Conservation (phyloP, 2,888 invertebrate genomes). For the Orthonevra nobilis region DNA sequence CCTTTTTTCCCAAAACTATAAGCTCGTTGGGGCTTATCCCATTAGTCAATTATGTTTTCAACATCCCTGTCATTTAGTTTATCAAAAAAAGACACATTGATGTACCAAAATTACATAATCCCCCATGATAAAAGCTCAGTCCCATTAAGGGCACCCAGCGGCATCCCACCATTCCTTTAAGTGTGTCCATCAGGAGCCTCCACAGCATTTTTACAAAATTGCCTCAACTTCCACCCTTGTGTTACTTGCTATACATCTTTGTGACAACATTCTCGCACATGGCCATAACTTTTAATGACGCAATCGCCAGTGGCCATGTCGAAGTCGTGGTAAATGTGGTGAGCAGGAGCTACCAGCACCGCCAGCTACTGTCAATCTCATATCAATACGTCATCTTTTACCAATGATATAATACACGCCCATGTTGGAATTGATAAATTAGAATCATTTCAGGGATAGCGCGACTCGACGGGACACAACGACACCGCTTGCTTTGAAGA, state of each 20-base stretch:
- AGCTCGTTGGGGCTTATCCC: slow-evolving; percentile 32
- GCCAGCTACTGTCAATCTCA: slow-evolving; percentile 64
- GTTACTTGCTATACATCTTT: slow-evolving; percentile 40
- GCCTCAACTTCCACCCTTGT: background rate
- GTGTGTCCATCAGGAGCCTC: slow-evolving; percentile 34
- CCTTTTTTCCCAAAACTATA: slow-evolving; percentile 1
- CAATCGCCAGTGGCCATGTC: slow-evolving; percentile 47
- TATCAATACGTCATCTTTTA: slow-evolving; percentile 67
- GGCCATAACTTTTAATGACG: slow-evolving; percentile 67
- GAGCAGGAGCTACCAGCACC: slow-evolving; percentile 21
- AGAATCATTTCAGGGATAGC: slow-evolving; percentile 24
- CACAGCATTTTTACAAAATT: too few species aligned
- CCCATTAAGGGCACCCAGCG: slow-evolving; percentile 50
- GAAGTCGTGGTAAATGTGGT: background rate
- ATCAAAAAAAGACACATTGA: slow-evolving; percentile 39
- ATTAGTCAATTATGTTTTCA: slow-evolving; percentile 6
- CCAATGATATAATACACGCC: slow-evolving; percentile 65
- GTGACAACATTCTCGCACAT: slow-evolving; percentile 64
- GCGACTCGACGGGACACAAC: background rate
- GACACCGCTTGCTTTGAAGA: slow-evolving; percentile 48
- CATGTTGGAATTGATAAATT: slow-evolving; percentile 67
- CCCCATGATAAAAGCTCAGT: slow-evolving; percentile 30
- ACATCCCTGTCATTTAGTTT: slow-evolving; percentile 22
- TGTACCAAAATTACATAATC: too few species aligned
- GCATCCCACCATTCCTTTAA: slow-evolving; percentile 44